Conservation (phyloP, 2,888 invertebrate species). For the Machimus atricapillus region DNA sequence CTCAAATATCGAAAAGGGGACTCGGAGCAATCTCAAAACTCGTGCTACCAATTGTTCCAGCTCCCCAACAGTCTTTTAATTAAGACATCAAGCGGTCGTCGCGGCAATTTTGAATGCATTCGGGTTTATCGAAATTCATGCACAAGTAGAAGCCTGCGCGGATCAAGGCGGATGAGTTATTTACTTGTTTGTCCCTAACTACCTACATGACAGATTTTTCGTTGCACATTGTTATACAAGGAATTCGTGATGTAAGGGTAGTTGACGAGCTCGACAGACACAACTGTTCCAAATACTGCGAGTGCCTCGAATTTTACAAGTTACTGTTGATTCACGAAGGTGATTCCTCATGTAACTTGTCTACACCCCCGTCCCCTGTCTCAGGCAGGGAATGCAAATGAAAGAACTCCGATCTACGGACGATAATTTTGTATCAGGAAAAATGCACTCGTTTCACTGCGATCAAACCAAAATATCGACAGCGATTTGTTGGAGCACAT, state of each 20-base stretch:
- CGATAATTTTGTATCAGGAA: constrained; percentile 12
- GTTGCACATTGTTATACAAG: constrained; percentile 49
- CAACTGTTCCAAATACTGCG: constrained; percentile 33
- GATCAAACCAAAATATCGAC: neutral
- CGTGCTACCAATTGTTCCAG: constrained; percentile 39
- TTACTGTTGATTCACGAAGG: constrained; percentile 51
- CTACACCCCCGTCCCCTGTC: neutral
- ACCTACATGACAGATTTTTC: constrained; percentile 38
- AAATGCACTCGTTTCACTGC: neutral
- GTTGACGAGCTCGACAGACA: constrained; percentile 25
- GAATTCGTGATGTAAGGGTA: constrained; percentile 49
- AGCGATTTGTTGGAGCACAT: neutral
- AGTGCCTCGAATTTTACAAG: constrained; percentile 45
- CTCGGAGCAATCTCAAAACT: neutral
- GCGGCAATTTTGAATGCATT: constrained; percentile 39
- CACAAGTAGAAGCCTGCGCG: neutral
- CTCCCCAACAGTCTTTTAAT: constrained; percentile 46
- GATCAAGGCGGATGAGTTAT: constrained; percentile 39
- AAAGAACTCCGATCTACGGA: neutral
- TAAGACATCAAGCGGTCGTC: constrained; percentile 49
- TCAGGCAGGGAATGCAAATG: constrained; percentile 6
- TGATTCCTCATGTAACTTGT: constrained; percentile 48
- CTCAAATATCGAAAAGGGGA: constrained; percentile 35
- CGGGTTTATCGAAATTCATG: constrained; percentile 41
- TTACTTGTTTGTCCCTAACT: constrained; percentile 39